Percentiles rank a stretch among this genome's conserved stretches.
Evolutionary conservation across 2,113 vertebrate genomes (phyloP).

Genomic region (Archilochus colubris): DNA sequence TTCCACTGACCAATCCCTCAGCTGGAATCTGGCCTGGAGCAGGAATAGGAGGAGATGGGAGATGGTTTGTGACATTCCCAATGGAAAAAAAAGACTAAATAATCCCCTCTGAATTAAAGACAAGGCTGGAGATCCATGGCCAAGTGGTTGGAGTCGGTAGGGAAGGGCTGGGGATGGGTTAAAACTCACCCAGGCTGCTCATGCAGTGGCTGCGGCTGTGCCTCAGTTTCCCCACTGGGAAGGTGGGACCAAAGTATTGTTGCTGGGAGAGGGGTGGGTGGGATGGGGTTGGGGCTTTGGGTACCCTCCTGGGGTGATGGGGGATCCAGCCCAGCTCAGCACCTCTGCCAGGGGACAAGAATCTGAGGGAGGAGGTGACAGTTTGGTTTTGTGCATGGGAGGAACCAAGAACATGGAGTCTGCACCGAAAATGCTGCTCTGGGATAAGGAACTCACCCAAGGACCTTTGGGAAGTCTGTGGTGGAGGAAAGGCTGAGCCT

Average conservation of each 20-base stretch:
- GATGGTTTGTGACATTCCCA: neutral
- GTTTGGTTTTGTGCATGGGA: neutral
- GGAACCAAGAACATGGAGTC: rapidly evolving
- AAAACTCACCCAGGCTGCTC: neutral
- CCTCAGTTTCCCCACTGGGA: neutral
- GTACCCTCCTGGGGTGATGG: neutral
- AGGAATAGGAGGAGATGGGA: slow-evolving; percentile 39
- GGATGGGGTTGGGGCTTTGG: neutral
- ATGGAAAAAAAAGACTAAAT: neutral
- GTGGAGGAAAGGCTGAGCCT: neutral
- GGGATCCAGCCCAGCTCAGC: neutral
- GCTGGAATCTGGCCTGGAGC: slow-evolving; percentile 63
- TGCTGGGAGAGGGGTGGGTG: neutral
- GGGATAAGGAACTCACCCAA: neutral
- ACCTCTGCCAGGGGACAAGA: neutral
- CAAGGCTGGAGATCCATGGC: neutral
- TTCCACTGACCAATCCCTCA: slow-evolving; percentile 73
- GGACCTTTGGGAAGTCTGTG: neutral
- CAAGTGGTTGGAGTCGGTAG: neutral
- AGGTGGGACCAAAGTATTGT: rapidly evolving
- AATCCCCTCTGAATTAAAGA: neutral
- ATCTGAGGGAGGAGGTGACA: rapidly evolving
- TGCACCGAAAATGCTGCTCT: neutral
- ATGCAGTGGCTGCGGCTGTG: rapidly evolving
- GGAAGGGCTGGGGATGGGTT: neutral